phyloP scores from a whole-genome alignment of 2,888 invertebrate species.

The Lasioglossum lativentre region DNA sequence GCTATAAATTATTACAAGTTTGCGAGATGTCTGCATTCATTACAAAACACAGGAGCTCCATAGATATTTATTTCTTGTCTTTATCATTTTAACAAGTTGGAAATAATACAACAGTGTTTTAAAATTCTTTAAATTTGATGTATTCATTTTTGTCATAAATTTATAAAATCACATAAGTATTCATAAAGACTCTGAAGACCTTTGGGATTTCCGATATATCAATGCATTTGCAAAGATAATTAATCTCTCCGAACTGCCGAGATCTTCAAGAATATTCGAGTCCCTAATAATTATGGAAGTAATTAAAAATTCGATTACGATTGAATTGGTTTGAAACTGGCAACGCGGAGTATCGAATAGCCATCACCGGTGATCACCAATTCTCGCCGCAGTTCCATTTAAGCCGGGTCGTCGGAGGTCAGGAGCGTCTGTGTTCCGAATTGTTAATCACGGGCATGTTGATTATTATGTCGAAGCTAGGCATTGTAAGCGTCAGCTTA shows the following conservation, averaged over 20 bases:
- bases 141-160: too few relatives aligned
- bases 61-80: too few relatives aligned
- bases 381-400: not conserved
- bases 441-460: constrained; percentile 37
- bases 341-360: not conserved
- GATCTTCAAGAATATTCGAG: not conserved
- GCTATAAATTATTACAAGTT: too few relatives aligned
- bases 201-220: not conserved
- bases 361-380: not conserved
- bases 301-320: not conserved
- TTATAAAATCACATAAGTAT: too few relatives aligned
- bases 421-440: constrained; percentile 15
- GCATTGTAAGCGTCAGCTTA: not conserved
- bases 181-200: not conserved
- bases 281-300: not conserved
- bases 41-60: too few relatives aligned
- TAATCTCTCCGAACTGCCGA: not conserved
- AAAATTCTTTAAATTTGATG: too few relatives aligned
- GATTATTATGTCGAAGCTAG: constrained; percentile 27
- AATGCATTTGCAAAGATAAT: not conserved
- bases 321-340: not conserved
- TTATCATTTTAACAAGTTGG: too few relatives aligned
- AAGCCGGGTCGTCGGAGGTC: not conserved
- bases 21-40: too few relatives aligned
- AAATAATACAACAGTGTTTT: too few relatives aligned